Evolutionary conservation across 2,113 vertebrate species (phyloP).

Genomic region (Oncorhynchus masou): DNA sequence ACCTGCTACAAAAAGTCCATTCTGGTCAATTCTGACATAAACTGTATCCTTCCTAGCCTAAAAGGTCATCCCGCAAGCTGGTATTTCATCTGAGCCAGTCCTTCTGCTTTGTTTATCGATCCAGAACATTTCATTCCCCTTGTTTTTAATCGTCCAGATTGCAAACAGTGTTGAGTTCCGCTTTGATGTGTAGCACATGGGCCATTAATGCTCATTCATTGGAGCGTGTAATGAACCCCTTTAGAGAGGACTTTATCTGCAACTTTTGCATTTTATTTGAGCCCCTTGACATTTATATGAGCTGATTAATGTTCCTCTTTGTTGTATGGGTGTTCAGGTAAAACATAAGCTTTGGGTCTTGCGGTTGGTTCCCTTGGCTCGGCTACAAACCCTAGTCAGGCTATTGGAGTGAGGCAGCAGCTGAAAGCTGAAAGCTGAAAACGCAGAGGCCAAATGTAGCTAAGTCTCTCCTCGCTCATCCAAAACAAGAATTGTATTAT

Average conservation of each 20-base stretch:
- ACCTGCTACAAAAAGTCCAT: background rate
- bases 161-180: background rate
- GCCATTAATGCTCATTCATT: background rate
- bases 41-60: background rate
- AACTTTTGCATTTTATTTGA: background rate
- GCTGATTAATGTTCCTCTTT: background rate
- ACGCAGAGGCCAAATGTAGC: background rate
- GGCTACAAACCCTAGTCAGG: background rate
- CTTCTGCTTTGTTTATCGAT: background rate
- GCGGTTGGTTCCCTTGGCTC: background rate
- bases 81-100: background rate
- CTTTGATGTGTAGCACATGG: constrained; percentile 1
- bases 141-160: background rate
- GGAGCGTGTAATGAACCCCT: background rate
- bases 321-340: background rate
- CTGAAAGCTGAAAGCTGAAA: background rate
- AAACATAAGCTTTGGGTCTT: background rate
- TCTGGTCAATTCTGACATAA: background rate
- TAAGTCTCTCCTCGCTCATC: background rate
- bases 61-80: background rate
- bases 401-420: background rate
- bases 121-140: constrained; percentile 3
- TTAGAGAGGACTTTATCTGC: background rate
- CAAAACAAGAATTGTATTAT: background rate
- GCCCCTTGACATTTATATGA: background rate